Evolutionary conservation across 2,888 invertebrate species (phyloP).

Genomic region (Leptopilina drosophilae): DNA sequence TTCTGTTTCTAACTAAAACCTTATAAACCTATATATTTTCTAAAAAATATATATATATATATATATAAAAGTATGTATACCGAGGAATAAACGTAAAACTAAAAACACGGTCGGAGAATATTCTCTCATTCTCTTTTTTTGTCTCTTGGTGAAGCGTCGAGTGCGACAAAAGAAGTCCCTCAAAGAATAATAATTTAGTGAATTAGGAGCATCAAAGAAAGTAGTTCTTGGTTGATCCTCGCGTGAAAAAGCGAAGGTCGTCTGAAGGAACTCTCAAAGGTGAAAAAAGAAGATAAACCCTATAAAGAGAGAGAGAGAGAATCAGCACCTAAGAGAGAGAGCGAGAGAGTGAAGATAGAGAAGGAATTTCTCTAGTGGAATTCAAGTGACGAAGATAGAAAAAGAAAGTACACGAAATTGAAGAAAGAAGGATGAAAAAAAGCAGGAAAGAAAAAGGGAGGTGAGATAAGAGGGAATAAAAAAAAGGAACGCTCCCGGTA

Average conservation of each 20-base stretch:
- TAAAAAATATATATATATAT: no score
- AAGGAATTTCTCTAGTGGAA: constrained; percentile 39
- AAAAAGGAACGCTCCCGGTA: background rate
- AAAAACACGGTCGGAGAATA: constrained; percentile 3
- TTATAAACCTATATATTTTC: background rate
- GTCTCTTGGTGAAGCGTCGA: background rate
- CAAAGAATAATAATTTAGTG: constrained; percentile 72
- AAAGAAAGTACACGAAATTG: constrained; percentile 23
- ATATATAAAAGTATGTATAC: background rate
- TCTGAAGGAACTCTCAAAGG: constrained; percentile 39
- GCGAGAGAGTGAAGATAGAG: background rate
- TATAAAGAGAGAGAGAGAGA: no score
- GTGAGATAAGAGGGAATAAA: constrained; percentile 13
- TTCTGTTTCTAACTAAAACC: constrained; percentile 20
- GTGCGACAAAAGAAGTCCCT: constrained; percentile 54
- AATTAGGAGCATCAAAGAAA: constrained; percentile 65
- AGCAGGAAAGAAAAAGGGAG: constrained; percentile 14
- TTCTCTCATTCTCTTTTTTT: constrained; percentile 3
- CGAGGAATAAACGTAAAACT: background rate
- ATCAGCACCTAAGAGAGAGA: no score
- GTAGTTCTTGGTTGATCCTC: constrained; percentile 51
- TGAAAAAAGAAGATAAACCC: no score
- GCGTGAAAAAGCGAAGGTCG: constrained; percentile 40
- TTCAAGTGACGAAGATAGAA: constrained; percentile 42
- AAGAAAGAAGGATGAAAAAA: constrained; percentile 34